These are phyloP conservation scores for Cheirogaleus major DNA, from an alignment of 2,797 vertebrate genomes.

Conservation along the genomic window DNA sequence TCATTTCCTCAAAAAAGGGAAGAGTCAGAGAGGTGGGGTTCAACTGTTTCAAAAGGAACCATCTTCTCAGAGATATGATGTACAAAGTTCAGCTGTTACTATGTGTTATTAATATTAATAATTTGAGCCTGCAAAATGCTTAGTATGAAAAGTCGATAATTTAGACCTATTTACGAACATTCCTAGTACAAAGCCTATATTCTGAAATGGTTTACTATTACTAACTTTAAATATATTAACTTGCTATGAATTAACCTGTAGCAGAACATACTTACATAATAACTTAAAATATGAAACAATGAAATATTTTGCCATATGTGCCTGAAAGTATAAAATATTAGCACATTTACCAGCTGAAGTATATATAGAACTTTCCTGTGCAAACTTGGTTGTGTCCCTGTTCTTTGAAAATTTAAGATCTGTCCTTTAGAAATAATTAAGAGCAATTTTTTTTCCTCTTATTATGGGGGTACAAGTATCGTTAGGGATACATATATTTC, in stretches of 20 bases:
- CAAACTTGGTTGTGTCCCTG: background rate
- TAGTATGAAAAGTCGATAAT: background rate
- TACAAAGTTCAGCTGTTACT: background rate
- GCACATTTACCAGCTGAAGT: background rate
- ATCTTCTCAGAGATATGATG: background rate
- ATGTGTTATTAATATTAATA: background rate
- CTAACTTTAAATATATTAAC: background rate
- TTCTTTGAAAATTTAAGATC: background rate
- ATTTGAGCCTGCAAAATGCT: background rate
- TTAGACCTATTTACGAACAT: background rate
- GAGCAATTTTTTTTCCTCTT: background rate
- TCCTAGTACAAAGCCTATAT: background rate
- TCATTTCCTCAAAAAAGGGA: background rate
- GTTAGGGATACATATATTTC: no score
- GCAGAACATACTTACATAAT: background rate
- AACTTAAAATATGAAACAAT: background rate
- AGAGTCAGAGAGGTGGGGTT: background rate
- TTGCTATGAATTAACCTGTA: background rate
- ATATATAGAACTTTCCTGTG: background rate
- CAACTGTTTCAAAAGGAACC: background rate
- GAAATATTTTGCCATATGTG: background rate
- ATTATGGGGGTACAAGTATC: no score
- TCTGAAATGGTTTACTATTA: background rate
- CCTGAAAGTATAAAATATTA: background rate
- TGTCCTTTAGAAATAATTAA: slow-evolving; percentile 16